Percentiles rank a stretch among this genome's conserved stretches.
These are phyloP conservation scores for Brachionus sp. DNA, from an alignment of 1,140 invertebrate genomes.

Conservation along the genomic window DNA sequence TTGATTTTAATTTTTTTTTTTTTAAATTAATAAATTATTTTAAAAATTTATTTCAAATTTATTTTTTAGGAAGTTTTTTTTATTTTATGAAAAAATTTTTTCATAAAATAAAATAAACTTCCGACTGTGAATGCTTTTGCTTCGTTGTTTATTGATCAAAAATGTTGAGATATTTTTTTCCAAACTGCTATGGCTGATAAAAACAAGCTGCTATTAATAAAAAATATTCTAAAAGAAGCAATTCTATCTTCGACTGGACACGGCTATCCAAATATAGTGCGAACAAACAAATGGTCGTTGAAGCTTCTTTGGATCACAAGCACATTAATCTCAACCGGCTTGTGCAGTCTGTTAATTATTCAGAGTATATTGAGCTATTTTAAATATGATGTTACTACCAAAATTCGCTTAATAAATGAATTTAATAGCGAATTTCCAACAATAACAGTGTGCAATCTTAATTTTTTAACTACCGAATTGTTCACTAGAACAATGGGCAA, in stretches of 20 bases:
- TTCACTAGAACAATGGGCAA: neutral
- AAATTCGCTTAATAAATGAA: neutral
- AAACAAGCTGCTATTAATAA: neutral
- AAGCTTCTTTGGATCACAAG: neutral
- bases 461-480: constrained; percentile 10
- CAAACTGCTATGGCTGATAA: neutral
- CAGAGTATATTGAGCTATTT: neutral
- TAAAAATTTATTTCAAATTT: too few species aligned
- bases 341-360: neutral
- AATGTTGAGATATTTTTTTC: too few species aligned
- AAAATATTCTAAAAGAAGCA: neutral
- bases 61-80: too few species aligned
- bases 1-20: too few species aligned
- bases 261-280: neutral
- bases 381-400: constrained; percentile 14
- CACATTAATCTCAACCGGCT: neutral
- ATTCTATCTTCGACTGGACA: neutral
- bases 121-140: neutral
- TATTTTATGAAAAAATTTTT: too few species aligned
- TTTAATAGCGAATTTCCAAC: neutral
- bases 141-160: too few species aligned
- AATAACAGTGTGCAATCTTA: constrained; percentile 34
- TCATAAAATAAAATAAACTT: neutral
- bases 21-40: too few species aligned
- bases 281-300: neutral